A percentile compares a stretch with the other conserved stretches of the same genome.
Conservation (phyloP, 2,113 vertebrate genomes). For the Onychostoma macrolepis region DNA sequence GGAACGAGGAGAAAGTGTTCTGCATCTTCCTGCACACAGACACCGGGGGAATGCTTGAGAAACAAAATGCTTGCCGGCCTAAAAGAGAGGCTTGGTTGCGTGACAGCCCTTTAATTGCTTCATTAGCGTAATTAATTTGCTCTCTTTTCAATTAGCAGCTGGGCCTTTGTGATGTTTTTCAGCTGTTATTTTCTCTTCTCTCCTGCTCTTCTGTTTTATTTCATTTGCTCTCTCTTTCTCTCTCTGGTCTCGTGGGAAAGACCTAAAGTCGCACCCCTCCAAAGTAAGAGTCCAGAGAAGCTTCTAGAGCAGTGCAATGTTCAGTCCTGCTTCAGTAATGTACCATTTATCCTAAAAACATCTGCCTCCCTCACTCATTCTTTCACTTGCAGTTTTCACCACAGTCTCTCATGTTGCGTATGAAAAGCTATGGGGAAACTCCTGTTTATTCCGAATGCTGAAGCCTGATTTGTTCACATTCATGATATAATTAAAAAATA, state of each 20-base stretch:
- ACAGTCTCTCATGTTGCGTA: too few species aligned
- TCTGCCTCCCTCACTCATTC: neutral
- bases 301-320: neutral
- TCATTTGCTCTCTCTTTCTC: constrained; percentile 21
- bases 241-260: constrained; percentile 10
- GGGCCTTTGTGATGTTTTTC: constrained; percentile 54
- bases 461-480: too few species aligned
- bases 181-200: constrained; percentile 39
- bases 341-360: neutral
- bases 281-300: neutral
- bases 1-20: constrained; percentile 61
- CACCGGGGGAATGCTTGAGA: constrained; percentile 34
- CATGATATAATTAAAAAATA: too few species aligned
- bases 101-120: constrained; percentile 63
- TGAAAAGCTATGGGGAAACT: too few species aligned
- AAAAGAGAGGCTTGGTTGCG: constrained; percentile 50
- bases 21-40: constrained; percentile 20
- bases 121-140: constrained; percentile 64
- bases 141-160: constrained; percentile 62
- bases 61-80: constrained; percentile 49
- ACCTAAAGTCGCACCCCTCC: neutral
- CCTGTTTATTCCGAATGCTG: too few species aligned
- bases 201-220: constrained; percentile 55
- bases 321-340: neutral
- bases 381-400: neutral